Evolutionary conservation across 2,888 invertebrate genomes (phyloP).

Genomic region (Ennomos fuscantarius): DNA sequence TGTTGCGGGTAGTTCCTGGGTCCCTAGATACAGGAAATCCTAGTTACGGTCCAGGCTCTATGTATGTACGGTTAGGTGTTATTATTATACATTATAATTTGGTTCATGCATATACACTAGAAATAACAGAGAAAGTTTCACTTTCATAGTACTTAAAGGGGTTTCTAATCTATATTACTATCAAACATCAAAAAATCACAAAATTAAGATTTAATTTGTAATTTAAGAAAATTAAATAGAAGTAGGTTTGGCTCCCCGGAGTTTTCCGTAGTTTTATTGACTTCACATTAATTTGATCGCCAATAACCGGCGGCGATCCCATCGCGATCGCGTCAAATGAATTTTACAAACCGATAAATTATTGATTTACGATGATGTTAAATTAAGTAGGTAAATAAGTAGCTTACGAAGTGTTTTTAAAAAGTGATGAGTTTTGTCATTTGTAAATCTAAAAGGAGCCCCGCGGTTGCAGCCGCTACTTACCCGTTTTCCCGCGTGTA

Average conservation of each 20-base stretch:
- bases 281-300: constrained; percentile 35
- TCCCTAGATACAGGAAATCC: no score
- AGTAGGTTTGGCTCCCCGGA: constrained; percentile 36
- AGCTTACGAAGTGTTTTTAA: constrained; percentile 7
- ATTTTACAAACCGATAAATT: constrained; percentile 56
- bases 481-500: no score
- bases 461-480: no score
- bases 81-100: no score
- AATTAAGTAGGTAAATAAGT: constrained; percentile 4
- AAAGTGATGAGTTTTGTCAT: constrained; percentile 13
- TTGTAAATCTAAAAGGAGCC: no score
- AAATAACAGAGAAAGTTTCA: no score
- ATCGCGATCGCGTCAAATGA: constrained; percentile 47
- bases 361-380: constrained; percentile 35
- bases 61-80: no score
- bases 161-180: no score
- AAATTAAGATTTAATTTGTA: constrained; percentile 10
- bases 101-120: no score
- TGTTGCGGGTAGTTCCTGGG: no score
- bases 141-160: no score
- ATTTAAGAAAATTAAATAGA: constrained; percentile 28
- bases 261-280: constrained; percentile 34
- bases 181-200: constrained; percentile 9
- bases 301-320: constrained; percentile 25
- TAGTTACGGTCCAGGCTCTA: no score